A percentile compares a stretch with the other conserved stretches of the same genome.
Evolutionary conservation across 2,113 vertebrate genomes (phyloP).

Genomic region (Nycticebus coucang): DNA sequence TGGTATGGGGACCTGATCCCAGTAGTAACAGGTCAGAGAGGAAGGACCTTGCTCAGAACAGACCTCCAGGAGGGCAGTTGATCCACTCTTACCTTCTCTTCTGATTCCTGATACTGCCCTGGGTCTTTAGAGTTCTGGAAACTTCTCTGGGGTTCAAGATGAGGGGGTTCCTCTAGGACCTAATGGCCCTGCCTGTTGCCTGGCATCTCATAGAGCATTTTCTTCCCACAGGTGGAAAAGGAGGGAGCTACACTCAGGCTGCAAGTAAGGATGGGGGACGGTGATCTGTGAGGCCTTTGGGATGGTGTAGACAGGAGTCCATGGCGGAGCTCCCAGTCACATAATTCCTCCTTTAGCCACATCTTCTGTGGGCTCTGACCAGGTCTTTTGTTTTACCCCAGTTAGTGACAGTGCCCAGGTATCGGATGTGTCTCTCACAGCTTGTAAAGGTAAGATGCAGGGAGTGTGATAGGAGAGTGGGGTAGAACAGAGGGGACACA

Average conservation of each 20-base stretch:
- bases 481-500: no score
- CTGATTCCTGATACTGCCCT: not conserved
- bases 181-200: no score
- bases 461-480: not conserved
- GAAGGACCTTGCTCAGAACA: not conserved
- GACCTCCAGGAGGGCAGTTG: no score
- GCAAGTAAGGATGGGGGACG: not conserved
- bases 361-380: not conserved
- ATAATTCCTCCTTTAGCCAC: no score
- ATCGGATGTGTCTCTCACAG: not conserved
- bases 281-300: no score
- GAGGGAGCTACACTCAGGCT: not conserved
- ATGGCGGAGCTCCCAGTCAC: not conserved
- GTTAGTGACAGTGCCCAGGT: not conserved
- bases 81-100: not conserved
- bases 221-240: not conserved
- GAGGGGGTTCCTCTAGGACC: not conserved
- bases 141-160: not conserved
- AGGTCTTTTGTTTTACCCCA: not conserved
- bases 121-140: not conserved
- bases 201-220: not conserved
- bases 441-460: not conserved
- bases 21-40: not conserved
- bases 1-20: not conserved
- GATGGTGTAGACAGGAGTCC: fast-evolving